Conservation (phyloP, 2,888 invertebrate species). For the Standfussiana lucernea region DNA sequence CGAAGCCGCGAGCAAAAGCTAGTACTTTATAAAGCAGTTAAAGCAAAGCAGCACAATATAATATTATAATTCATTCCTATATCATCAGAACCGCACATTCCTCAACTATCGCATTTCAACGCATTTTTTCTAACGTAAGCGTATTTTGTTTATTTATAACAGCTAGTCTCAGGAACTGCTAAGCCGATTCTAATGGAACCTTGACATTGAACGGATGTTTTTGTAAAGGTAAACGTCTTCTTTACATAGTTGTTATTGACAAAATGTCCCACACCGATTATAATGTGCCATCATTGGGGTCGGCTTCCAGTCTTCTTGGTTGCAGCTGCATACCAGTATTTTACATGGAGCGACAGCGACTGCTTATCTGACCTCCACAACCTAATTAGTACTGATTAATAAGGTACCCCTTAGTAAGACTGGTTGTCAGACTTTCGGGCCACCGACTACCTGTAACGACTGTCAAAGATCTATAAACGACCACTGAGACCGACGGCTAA, state of each 20-base stretch:
- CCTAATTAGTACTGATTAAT: neutral
- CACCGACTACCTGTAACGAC: neutral
- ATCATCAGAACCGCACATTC: conserved; percentile 39
- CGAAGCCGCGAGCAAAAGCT: no score
- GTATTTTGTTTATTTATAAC: conserved; percentile 43
- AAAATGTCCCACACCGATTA: neutral
- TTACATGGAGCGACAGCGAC: no score
- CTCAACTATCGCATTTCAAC: conserved; percentile 37
- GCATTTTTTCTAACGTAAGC: conserved; percentile 32
- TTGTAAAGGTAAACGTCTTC: conserved; percentile 27
- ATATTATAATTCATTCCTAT: neutral
- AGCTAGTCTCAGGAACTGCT: conserved; percentile 51
- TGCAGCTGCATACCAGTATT: no score
- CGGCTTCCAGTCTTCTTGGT: no score
- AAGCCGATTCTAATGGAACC: conserved; percentile 44
- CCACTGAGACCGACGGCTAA: neutral
- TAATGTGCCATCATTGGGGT: neutral
- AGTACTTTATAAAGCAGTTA: neutral
- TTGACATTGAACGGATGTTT: conserved; percentile 62
- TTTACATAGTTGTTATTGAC: conserved; percentile 33
- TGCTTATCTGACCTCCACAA: neutral
- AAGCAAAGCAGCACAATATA: neutral
- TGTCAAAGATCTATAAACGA: neutral
- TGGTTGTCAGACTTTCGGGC: neutral
- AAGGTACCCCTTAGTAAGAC: neutral